A percentile compares a stretch with the other conserved stretches of the same genome.
Evolutionary conservation across 2,113 vertebrate genomes (phyloP).

Genomic region (Gobiocypris rarus): DNA sequence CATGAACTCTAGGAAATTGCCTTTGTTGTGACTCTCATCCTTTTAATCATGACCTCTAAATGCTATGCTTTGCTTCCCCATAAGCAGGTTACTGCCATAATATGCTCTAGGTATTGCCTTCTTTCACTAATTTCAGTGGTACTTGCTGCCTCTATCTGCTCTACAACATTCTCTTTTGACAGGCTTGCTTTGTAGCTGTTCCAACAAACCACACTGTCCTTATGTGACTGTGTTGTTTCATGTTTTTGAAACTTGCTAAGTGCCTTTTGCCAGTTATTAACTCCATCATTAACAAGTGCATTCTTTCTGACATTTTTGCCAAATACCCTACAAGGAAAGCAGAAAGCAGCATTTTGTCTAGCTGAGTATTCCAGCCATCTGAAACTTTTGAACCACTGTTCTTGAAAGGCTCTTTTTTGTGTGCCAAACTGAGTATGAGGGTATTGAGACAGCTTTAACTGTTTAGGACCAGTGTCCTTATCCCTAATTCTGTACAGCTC

Average conservation of each 20-base stretch:
- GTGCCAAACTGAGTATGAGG: too few species aligned
- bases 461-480: too few species aligned
- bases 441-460: too few species aligned
- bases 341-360: constrained; percentile 50
- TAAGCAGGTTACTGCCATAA: too few species aligned
- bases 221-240: constrained; percentile 27
- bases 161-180: background rate
- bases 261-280: constrained; percentile 48
- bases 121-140: too few species aligned
- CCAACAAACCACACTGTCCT: constrained; percentile 43
- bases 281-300: constrained; percentile 33
- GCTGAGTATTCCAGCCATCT: background rate
- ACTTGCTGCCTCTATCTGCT: too few species aligned
- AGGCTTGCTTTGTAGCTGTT: constrained; percentile 46
- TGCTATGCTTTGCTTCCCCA: too few species aligned
- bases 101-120: too few species aligned
- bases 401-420: background rate
- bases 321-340: constrained; percentile 20
- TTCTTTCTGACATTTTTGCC: too few species aligned
- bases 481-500: too few species aligned
- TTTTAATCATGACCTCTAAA: too few species aligned
- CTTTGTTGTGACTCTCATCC: too few species aligned
- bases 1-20: background rate
- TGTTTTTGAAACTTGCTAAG: background rate
- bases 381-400: constrained; percentile 46